Percentiles rank a stretch among this genome's conserved stretches.
Evolutionary conservation across 1,140 invertebrate genomes (phyloP).

Genomic region (Phortica variegata): DNA sequence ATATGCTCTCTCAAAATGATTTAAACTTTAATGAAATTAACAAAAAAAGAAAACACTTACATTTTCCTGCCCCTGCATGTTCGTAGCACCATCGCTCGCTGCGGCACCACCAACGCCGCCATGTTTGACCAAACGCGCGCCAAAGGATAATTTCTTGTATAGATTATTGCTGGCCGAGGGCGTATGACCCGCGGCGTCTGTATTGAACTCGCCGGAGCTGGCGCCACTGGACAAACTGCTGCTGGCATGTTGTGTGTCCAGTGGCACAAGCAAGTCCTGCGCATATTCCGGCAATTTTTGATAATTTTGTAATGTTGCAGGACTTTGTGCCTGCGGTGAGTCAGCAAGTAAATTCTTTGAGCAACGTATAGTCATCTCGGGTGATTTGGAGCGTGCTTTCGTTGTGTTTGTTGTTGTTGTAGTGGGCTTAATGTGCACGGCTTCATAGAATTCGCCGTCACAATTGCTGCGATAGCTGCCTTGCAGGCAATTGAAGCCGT

Average conservation of each 20-base stretch:
- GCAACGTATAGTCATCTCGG: constrained; percentile 29
- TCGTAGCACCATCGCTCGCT: background rate
- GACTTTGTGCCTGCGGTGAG: constrained; percentile 17
- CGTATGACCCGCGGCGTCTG: constrained; percentile 28
- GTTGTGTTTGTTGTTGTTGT: constrained; percentile 7
- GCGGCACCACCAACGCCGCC: constrained; percentile 10
- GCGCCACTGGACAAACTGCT: constrained; percentile 10
- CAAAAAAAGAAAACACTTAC: constrained; percentile 1
- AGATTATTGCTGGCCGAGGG: constrained; percentile 14
- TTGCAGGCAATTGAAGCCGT: constrained; percentile 38
- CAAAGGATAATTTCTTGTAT: constrained; percentile 29
- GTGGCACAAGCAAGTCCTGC: constrained; percentile 13
- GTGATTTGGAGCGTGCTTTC: constrained; percentile 16
- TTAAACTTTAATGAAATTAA: constrained; percentile 1
- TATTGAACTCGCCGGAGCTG: constrained; percentile 33
- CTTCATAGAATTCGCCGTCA: constrained; percentile 42
- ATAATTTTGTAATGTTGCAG: constrained; percentile 39
- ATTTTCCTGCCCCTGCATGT: too few species aligned
- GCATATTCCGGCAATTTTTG: constrained; percentile 32
- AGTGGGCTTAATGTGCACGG: constrained; percentile 24
- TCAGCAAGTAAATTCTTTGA: constrained; percentile 17
- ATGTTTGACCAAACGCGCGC: constrained; percentile 20
- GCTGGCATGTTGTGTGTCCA: background rate
- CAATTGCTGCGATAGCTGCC: constrained; percentile 44
- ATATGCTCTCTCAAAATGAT: too few species aligned